Base-by-base conservation (phyloP, 2,113 vertebrate genomes). In the Nothocercus nigrocapillus region DNA sequence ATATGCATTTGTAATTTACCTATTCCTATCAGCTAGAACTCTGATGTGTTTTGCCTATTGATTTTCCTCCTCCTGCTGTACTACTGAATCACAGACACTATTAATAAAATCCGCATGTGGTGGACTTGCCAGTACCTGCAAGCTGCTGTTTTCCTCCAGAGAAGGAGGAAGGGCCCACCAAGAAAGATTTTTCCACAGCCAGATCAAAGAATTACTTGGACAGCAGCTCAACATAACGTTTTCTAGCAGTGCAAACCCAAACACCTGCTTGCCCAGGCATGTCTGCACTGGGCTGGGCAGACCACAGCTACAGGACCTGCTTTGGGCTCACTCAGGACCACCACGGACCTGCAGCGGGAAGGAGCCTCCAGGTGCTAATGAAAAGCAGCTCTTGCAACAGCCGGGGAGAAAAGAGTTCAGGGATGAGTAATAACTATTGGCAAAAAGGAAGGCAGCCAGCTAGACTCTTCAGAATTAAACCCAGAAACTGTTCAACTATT, bases 321-420 rank as follows among this genome's bases (percentile, higher is more conserved):
- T 1, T 44, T 40, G 74, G 63, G 13, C 47, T 64, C n/a, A 5
- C 63, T 78, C 72, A 54, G 0, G 27, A 28, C 56, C 66, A 38
- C 22, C 61, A 56, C 38, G 14, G 42, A n/a, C 30, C 30, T 66
- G n/a, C 30, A 61, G 42, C 21, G 30, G 25, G 8, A 13, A 54
- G 82, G 24, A 38, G 42, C 34, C 34, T 69, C 19, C 28, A 67
- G 62, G 34, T 34, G 81, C 67, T 16, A 69, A 42, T 18, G 72
- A 83, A 4, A 0, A 0, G 54, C 0, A 0, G 11, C 7, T 80
- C 45, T 32, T 4, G 0, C 38, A 15, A 76, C 6, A 14, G 44
- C 20, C 0, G 0, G 30, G 32, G 68, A 67, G 49, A 22, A 69
- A 85, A 93, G 61, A 30, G 63, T 66, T 88, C 0, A 0, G 58